Evolutionary conservation across 2,113 vertebrate genomes (phyloP).

Genomic region (Tragulus kanchil): DNA sequence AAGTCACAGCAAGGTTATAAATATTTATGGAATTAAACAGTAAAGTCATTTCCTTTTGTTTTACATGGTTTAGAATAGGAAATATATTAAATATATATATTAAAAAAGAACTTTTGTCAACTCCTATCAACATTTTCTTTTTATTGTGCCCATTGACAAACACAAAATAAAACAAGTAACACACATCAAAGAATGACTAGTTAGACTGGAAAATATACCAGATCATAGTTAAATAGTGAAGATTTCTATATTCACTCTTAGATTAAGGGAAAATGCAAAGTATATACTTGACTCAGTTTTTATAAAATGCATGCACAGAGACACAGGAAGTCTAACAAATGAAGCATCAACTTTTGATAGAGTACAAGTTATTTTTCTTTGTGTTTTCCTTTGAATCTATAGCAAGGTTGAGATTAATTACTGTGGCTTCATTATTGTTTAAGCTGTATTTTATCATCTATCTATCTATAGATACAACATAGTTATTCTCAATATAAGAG

Average conservation of each 20-base stretch:
- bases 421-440: background rate
- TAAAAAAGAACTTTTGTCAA: background rate
- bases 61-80: background rate
- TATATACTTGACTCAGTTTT: background rate
- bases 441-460: background rate
- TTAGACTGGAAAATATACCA: background rate
- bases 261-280: background rate
- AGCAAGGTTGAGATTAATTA: background rate
- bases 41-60: background rate
- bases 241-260: background rate
- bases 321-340: background rate
- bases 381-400: background rate
- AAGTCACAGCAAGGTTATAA: background rate
- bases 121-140: background rate
- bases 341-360: background rate
- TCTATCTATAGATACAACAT: background rate
- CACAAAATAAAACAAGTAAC: background rate
- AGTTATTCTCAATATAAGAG: background rate
- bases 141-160: background rate
- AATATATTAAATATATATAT: background rate
- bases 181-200: background rate
- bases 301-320: background rate
- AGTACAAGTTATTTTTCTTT: background rate
- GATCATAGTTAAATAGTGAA: background rate
- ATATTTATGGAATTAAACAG: background rate